These are phyloP conservation scores for Pygoscelis antarcticus DNA, from an alignment of 2,113 vertebrate species.

Conservation along the genomic window DNA sequence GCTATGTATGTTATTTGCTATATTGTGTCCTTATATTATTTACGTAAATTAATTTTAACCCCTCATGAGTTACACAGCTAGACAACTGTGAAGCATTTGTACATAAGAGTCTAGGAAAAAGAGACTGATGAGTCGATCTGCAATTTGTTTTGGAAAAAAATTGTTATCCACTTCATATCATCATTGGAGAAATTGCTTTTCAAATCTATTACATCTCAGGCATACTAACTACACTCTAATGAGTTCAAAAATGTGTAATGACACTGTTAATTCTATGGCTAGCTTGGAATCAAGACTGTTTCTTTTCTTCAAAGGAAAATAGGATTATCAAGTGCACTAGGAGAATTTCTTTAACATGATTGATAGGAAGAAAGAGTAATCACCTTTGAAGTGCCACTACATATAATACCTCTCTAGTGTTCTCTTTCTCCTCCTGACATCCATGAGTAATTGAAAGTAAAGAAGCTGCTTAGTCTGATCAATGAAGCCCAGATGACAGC, in stretches of 20 bases:
- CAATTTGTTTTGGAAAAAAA: constrained; percentile 62
- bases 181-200: constrained; percentile 64
- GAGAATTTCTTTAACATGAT: constrained; percentile 78
- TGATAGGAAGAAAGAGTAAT: constrained; percentile 80
- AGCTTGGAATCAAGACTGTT: constrained; percentile 58
- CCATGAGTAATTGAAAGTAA: constrained; percentile 73
- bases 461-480: constrained; percentile 73
- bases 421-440: constrained; percentile 74
- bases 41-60: constrained; percentile 26
- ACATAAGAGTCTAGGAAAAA: neutral
- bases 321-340: constrained; percentile 73
- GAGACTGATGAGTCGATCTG: constrained; percentile 8
- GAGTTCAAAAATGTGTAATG: constrained; percentile 69
- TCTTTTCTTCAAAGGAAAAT: constrained; percentile 75
- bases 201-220: constrained; percentile 37
- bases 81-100: neutral
- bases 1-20: neutral
- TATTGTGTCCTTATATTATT: neutral
- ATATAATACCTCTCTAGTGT: constrained; percentile 70
- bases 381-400: constrained; percentile 77
- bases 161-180: constrained; percentile 31
- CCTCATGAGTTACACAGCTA: neutral
- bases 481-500: constrained; percentile 70
- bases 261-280: constrained; percentile 67
- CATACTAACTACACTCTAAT: constrained; percentile 61